Evolutionary conservation across 2,797 vertebrate species (phyloP).

Genomic region (Amblyraja radiata): DNA sequence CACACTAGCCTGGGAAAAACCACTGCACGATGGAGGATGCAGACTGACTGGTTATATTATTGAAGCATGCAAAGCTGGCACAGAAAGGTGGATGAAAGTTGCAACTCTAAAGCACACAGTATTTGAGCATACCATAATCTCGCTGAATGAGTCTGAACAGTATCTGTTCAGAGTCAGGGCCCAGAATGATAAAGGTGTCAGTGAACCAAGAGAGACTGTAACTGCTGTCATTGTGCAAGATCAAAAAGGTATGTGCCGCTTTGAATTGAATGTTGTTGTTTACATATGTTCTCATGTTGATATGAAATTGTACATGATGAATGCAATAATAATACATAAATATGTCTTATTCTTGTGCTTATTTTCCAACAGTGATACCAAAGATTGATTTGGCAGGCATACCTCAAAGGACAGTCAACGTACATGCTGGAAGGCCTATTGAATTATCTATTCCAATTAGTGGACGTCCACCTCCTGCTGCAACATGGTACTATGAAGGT

Average conservation of each 20-base stretch:
- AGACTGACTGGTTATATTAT: conserved; percentile 83
- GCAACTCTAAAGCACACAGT: conserved; percentile 80
- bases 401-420: conserved; percentile 84
- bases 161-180: conserved; percentile 89
- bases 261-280: conserved; percentile 15
- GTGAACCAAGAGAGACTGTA: conserved; percentile 84
- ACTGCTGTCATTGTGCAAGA: conserved; percentile 85
- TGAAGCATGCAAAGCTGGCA: conserved; percentile 88
- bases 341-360: conserved; percentile 7
- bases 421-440: conserved; percentile 80
- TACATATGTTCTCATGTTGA: neutral
- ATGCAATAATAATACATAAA: neutral
- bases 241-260: conserved; percentile 72
- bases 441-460: conserved; percentile 80
- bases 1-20: conserved; percentile 89
- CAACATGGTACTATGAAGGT: conserved; percentile 81
- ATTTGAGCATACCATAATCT: conserved; percentile 81
- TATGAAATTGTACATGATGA: neutral
- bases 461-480: conserved; percentile 84
- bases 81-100: conserved; percentile 96
- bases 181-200: conserved; percentile 83
- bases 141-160: conserved; percentile 90
- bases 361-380: conserved; percentile 72
- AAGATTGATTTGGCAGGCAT: conserved; percentile 79
- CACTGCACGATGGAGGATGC: conserved; percentile 90